Percentiles rank a stretch among this genome's conserved stretches.
Conservation (phyloP, 2,113 vertebrate genomes). For the Platycercus adscitus region DNA sequence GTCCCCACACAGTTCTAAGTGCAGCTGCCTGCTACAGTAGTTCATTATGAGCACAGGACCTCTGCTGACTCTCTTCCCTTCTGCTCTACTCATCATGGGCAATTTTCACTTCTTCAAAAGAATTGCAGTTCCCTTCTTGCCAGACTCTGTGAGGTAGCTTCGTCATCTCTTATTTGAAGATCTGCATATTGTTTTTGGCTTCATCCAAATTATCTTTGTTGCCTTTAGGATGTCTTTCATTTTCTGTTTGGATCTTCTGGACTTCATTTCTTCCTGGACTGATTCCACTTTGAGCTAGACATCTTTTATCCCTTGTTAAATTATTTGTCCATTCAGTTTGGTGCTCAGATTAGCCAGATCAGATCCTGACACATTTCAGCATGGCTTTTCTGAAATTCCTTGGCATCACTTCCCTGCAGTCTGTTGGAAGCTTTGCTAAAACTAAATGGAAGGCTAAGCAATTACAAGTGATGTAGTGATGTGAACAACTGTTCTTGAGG, state of each 20-base stretch:
- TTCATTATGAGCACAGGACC: constrained; percentile 40
- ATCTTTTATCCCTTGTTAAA: not conserved
- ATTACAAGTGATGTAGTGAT: not conserved
- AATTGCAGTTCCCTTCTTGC: not conserved
- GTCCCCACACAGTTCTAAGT: constrained; percentile 34
- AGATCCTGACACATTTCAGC: not conserved
- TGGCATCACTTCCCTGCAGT: not conserved
- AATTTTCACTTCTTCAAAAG: not conserved
- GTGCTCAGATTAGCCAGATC: constrained; percentile 2
- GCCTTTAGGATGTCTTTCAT: not conserved
- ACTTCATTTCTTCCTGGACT: constrained; percentile 8
- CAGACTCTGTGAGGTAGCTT: not conserved
- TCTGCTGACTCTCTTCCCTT: constrained; percentile 41
- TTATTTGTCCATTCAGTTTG: constrained; percentile 15
- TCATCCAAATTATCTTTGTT: not conserved
- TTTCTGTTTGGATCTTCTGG: constrained; percentile 8
- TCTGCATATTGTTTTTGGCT: not conserved
- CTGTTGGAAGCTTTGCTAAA: not conserved
- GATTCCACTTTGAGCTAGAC: not conserved
- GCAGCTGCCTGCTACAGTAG: constrained; percentile 27
- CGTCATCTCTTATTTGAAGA: not conserved
- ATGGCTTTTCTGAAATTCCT: not conserved
- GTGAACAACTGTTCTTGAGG: not conserved
- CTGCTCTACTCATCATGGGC: not conserved
- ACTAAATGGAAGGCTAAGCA: constrained; percentile 4